Base-by-base conservation (phyloP, 2,888 invertebrate species). In the Nebria brevicollis region DNA sequence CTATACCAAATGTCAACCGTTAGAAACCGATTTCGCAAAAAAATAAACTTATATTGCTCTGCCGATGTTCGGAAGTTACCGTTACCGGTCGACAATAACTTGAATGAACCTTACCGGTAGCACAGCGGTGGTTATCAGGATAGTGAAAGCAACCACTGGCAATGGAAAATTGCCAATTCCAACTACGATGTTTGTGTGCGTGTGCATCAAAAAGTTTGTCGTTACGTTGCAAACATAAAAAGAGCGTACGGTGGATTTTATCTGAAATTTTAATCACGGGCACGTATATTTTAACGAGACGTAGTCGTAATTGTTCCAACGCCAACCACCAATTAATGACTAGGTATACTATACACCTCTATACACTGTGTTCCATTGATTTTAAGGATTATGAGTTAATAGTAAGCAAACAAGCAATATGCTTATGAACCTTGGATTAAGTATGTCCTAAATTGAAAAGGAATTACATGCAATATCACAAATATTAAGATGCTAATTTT, bases 81-180 rank as follows among this genome's bases (percentile, higher is more conserved):
- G 54, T 54, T 54, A 54, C 54, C 54, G 54, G 54, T 54, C 54
- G 54, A 54, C 54, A 54, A 54, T 54, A 54, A 54, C 54, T 54
- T 54, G 54, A 54, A 54, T 54, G 11, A 34, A 34, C 34, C 34
- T 2, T 34, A 34, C 11, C 54, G 13, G 54, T 54, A 54, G 11
- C 11, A 54, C 54, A 13, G 11, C 54, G 54, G 54, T 54, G 54
- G 54, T 54, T 54, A 54, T 54, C 54, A 54, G 54, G 54, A 54
- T 54, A 54, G 54, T 11, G 7, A 6, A 54, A 13, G 54, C 54
- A 54, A 11, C 54, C 54, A 54, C 8, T 54, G 54, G 11, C 54
- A 54, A 2, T 54, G 54, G 54, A 5, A 54, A 54, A 54, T 54
- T 54, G 54, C 54, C 54, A 54, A 54, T 54, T 54, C 54, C 54